Base-by-base conservation (phyloP, 2,888 invertebrate species). In the Cephonodes hylas region DNA sequence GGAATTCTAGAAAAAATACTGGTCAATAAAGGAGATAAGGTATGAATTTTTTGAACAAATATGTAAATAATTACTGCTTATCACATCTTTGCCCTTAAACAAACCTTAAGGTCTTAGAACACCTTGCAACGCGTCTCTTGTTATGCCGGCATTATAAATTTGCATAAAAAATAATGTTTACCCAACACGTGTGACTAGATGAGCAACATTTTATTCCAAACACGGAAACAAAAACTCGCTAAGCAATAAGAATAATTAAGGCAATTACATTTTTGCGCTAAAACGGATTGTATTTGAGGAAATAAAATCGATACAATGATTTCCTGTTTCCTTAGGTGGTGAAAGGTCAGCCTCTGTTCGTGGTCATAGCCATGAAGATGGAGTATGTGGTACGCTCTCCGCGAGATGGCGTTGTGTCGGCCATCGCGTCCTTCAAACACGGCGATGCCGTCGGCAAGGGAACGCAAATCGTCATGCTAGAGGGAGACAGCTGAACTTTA, bases 321-420 rank as follows among this genome's bases (percentile, higher is more conserved):
- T 42, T 10, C n/a, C n/a, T 23, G 34, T 58, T 59, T 46, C 31
- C 60, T 2, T 70, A 82, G 75, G 98, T 99, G 3, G 95, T 95
- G 67, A 94, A 95, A 81, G 99, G 99, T 0, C 98, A 99, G 81
- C 95, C 97, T 0, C 91, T 99, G 2, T 95, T 99, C 65, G 96
- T 99, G 48, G 96, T 99, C 80, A 98, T 99, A 68, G 99, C 99
- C 0, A 99, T 99, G 99, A 99, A 99, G 93, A 99, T 99, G 99
- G 99, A 99, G 94, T 96, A 99, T 84, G 95, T 98, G 13, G 96
- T 99, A 13, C 96, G 96, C 72, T 97, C 99, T 2, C 95, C 96
- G 0, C 93, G 94, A 48, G 95, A 96, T 79, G 98, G 97, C 56
- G 93, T 92, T 5, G 95, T 99, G 2, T 94, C 96, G 56, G 94